These are phyloP conservation scores for Decapterus maruadsi DNA, from an alignment of 2,797 vertebrate species.

Conservation along the genomic window DNA sequence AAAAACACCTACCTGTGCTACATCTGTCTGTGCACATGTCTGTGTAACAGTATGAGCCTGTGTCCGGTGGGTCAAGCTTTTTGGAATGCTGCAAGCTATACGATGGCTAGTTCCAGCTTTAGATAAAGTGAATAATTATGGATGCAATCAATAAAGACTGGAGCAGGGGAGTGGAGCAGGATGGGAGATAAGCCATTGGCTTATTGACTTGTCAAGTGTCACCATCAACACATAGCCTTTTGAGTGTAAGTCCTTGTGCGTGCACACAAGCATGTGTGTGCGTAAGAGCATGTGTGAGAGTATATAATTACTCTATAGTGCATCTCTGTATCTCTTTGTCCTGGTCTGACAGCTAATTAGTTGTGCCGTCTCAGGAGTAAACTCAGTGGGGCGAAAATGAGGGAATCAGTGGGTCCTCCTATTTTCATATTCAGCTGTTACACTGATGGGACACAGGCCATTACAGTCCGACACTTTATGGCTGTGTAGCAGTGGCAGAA, in stretches of 20 bases:
- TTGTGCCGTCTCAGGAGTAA: conserved; percentile 71
- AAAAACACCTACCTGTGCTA: background rate
- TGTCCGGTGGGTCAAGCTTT: conserved; percentile 40
- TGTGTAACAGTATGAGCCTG: conserved; percentile 19
- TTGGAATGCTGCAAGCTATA: conserved; percentile 48
- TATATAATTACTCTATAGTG: conserved; percentile 73
- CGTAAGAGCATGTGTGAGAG: conserved; percentile 36
- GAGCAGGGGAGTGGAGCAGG: conserved; percentile 53
- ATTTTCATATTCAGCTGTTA: conserved; percentile 69
- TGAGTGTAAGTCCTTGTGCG: conserved; percentile 45
- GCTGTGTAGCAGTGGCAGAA: conserved; percentile 21
- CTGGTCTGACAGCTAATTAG: conserved; percentile 81
- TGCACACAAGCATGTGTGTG: conserved; percentile 27
- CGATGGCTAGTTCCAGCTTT: conserved; percentile 69
- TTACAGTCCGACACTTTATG: conserved; percentile 8
- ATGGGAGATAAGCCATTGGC: conserved; percentile 76
- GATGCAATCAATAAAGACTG: conserved; percentile 77
- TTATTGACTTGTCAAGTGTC: conserved; percentile 86
- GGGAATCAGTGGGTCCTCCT: conserved; percentile 63
- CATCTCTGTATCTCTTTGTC: conserved; percentile 67
- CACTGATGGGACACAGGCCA: conserved; percentile 24
- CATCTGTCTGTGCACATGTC: conserved; percentile 18
- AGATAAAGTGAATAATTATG: conserved; percentile 83
- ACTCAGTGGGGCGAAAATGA: conserved; percentile 65
- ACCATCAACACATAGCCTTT: conserved; percentile 72